These are phyloP conservation scores for Sarcophaga carnaria DNA, from an alignment of 2,888 invertebrate genomes.

Conservation along the genomic window DNA sequence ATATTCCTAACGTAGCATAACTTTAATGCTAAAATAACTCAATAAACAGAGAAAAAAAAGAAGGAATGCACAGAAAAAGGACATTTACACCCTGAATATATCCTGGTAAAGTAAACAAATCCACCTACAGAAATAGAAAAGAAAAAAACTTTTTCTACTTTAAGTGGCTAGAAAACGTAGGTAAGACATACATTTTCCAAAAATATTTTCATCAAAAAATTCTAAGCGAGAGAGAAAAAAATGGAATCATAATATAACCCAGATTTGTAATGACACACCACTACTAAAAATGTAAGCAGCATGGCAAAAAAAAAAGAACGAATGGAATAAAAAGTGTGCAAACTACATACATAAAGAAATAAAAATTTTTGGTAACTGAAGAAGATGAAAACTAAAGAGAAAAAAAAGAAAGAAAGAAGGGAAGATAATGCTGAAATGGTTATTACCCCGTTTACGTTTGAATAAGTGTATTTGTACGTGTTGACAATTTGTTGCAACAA, in stretches of 20 bases:
- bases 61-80: too few relatives aligned
- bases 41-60: too few relatives aligned
- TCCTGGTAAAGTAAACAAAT: too few relatives aligned
- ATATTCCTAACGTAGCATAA: constrained; percentile 63
- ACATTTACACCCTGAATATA: too few relatives aligned
- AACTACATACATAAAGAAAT: constrained; percentile 64
- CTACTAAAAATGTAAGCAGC: constrained; percentile 72
- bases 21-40: constrained; percentile 30
- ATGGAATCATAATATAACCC: constrained; percentile 72
- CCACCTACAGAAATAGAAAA: too few relatives aligned
- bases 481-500: constrained; percentile 78
- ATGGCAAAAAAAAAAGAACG: not conserved
- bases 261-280: constrained; percentile 79
- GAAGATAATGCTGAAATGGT: constrained; percentile 73
- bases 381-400: not conserved
- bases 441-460: constrained; percentile 80
- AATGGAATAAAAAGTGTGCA: constrained; percentile 66
- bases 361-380: constrained; percentile 38
- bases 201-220: too few relatives aligned
- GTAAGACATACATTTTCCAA: constrained; percentile 23
- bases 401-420: constrained; percentile 16
- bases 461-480: constrained; percentile 80
- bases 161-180: constrained; percentile 61
- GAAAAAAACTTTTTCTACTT: constrained; percentile 37
- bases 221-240: not conserved